A percentile compares a stretch with the other conserved stretches of the same genome.
Conservation (phyloP, 2,797 vertebrate genomes). For the Pipistrellus pygmaeus region DNA sequence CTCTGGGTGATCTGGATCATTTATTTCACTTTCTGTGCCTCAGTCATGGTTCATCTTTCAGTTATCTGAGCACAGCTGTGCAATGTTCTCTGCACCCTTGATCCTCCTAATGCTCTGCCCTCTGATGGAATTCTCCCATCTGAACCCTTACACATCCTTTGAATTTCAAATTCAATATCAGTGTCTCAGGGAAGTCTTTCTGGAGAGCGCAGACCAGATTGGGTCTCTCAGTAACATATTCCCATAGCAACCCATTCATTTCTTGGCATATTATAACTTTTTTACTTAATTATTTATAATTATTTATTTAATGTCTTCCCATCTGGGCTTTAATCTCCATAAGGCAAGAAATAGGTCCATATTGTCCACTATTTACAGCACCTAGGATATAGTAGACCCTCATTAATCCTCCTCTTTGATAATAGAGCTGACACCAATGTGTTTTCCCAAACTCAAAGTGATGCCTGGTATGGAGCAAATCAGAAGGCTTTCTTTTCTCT, state of each 20-base stretch:
- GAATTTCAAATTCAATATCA: constrained; percentile 12
- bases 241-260: not conserved
- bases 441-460: not conserved
- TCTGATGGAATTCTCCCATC: not conserved
- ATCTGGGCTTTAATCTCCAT: not conserved
- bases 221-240: not conserved
- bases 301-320: constrained; percentile 37
- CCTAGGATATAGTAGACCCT: not conserved
- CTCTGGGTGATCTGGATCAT: not conserved
- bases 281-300: constrained; percentile 6
- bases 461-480: not conserved
- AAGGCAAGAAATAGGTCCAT: not conserved
- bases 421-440: not conserved
- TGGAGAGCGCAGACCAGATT: not conserved
- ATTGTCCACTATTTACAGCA: not conserved
- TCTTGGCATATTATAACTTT: not conserved
- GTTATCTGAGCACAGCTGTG: not conserved
- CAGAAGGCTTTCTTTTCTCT: not conserved
- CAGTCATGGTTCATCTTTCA: not conserved
- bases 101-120: not conserved
- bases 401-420: not conserved
- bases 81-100: not conserved
- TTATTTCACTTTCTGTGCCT: not conserved
- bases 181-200: not conserved
- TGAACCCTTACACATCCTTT: not conserved